Base-by-base conservation (phyloP, 2,888 invertebrate species). In the Harmothoe impar region DNA sequence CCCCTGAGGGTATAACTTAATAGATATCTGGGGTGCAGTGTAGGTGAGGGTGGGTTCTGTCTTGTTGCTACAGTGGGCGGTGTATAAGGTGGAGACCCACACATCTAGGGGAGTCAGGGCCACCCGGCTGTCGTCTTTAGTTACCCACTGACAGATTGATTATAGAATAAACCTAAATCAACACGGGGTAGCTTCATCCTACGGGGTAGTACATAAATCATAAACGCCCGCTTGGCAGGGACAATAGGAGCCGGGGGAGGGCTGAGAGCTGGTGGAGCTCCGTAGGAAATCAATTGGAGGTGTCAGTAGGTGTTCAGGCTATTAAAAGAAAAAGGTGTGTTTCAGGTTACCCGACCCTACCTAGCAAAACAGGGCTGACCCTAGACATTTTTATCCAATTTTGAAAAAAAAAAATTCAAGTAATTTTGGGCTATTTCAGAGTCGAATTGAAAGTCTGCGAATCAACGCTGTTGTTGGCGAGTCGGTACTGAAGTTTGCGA, bases 161-260 rank as follows among this genome's bases (percentile, higher is more conserved):
- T 81, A 81, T 81, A 81, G 81, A 81, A 81, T 81, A 81, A 81
- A 81, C 81, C 81, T 81, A 81, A 81, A 81, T 81, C 81, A 81
- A 81, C 81, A 81, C 43, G 81, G 17, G 33, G 35, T 17, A 20
- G 43, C 1, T 1, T 43, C 17, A 25, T 12, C 15, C 25, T 25
- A 29, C 15, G 17, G 43, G 35, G 81, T 5, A 12, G 81, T 33
- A 43, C 35, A 81, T 81, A 35, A 81, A 81, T 81, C 81, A 81
- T 81, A 81, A 81, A 81, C 81, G 81, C 81, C 81, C 81, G 81
- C 81, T 81, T 81, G 81, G 81, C 81, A 81, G 43, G 81, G 81
- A 81, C 81, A 81, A 81, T 81, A 23, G 35, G 25, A 29, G 29
- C 31, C 3, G 77, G 77, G 23, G 31, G 33, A 17, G 5, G 81